Evolutionary conservation across 30 jellyfish, hydroid and myxozoan genomes (phyloP), one percentile per base, ranked within the genome.

Genomic region (Morbakka virulenta): DNA sequence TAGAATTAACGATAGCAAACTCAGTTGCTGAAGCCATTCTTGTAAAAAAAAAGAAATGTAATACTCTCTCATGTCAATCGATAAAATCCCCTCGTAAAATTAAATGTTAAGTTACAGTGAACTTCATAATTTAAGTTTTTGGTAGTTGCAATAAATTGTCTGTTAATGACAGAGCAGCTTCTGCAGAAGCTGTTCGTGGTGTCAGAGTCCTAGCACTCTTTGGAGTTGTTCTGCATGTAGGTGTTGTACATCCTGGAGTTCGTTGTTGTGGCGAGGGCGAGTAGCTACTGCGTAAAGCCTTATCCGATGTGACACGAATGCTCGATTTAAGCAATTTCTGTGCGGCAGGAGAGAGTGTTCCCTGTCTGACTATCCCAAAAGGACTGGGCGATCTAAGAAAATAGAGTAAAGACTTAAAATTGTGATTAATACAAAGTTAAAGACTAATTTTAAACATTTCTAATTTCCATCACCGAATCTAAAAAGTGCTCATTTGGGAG

Each of bases 291-390:
- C 94, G 87, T 64, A 92, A 69, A 3, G 98, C 83, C 24, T 81
- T 69, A 64, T 92, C 98, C 31, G 95, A 31, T n/a, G 61, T 32
- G 4, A 79, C 30, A 23, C 93, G 91, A 2, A 74, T 66, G 73
- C 87, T 86, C 26, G 96, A 79, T 81, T 92, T 86, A 48, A 92
- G 78, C 3, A 92, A 95, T 51, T 89, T 74, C 74, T 92, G 98
- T 25, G 98, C 98, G 2, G 98, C 98, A 22, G 96, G 98, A 2
- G 98, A 79, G 14, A 92, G 82, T 82, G 62, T 78, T 9, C 87
- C 82, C 32, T 77, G 52, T 17, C 96, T 81, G 9, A 84, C 95
- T 0, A 96, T 86, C 47, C 96, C 63, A 14, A 77, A 62, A 17
- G 78, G 68, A 1, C 95, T 86, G 17, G 95, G 69, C 20, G 94